Percentiles rank a stretch among this genome's conserved stretches.
Conservation (phyloP, 2,113 vertebrate genomes). For the Canis aureus region DNA sequence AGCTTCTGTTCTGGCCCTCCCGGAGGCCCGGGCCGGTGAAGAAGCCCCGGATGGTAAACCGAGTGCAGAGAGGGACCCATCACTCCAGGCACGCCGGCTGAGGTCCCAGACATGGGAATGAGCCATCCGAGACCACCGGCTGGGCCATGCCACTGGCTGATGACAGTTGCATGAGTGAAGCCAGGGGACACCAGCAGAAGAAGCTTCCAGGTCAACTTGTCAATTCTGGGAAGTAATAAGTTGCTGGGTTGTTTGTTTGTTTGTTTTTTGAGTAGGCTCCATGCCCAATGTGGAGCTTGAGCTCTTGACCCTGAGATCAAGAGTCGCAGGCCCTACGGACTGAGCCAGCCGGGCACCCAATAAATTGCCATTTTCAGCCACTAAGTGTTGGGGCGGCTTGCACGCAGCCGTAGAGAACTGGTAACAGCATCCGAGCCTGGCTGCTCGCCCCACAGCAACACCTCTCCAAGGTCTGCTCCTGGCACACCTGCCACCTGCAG, state of each 20-base stretch:
- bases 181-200: background rate
- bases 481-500: background rate
- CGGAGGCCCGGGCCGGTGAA: background rate
- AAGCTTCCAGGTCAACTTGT: background rate
- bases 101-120: background rate
- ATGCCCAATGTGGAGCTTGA: background rate
- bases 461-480: background rate
- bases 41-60: background rate
- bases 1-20: background rate
- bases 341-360: background rate
- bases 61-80: background rate
- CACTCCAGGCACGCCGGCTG: background rate
- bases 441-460: background rate
- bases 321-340: background rate
- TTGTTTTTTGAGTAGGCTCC: background rate
- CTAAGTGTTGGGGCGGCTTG: background rate
- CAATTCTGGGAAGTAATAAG: background rate
- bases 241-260: background rate
- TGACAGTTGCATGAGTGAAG: background rate
- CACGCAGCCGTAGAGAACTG: no score
- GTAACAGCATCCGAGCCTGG: background rate
- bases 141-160: accelerated
- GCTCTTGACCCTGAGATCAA: background rate
- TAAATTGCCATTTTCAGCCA: background rate
- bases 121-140: background rate